Percentiles rank a stretch among this genome's conserved stretches.
These are phyloP conservation scores for Encarsia formosa DNA, from an alignment of 2,888 invertebrate species.

Conservation along the genomic window DNA sequence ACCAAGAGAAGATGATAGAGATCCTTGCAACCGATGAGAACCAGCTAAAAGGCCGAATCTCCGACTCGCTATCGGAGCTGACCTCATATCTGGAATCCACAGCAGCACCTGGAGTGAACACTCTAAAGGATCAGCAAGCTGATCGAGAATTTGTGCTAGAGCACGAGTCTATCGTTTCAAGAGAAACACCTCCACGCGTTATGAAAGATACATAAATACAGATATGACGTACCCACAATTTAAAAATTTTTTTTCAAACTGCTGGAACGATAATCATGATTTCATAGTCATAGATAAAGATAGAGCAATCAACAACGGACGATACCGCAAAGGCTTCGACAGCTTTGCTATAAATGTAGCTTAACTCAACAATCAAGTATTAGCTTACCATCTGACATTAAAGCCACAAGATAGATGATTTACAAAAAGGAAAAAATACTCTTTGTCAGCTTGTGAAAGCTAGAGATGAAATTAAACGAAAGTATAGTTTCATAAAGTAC, in stretches of 20 bases:
- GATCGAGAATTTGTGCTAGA: no score
- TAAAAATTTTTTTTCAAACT: conserved; percentile 24
- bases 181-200: no score
- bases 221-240: conserved; percentile 30
- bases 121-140: no score
- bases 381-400: conserved; percentile 2
- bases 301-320: conserved; percentile 24
- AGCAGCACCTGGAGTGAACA: no score
- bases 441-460: background rate
- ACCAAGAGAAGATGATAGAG: no score
- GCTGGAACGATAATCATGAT: conserved; percentile 32
- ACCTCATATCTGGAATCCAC: no score
- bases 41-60: no score
- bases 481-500: background rate
- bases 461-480: background rate
- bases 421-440: background rate
- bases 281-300: conserved; percentile 32
- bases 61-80: no score
- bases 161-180: no score
- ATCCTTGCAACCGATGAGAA: no score
- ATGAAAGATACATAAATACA: conserved; percentile 31
- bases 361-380: background rate
- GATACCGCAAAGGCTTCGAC: conserved; percentile 29
- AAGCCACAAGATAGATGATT: background rate
- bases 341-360: background rate